A percentile compares a stretch with the other conserved stretches of the same genome.
Evolutionary conservation across 2,797 vertebrate species (phyloP).

Genomic region (Apogon hyalosoma): DNA sequence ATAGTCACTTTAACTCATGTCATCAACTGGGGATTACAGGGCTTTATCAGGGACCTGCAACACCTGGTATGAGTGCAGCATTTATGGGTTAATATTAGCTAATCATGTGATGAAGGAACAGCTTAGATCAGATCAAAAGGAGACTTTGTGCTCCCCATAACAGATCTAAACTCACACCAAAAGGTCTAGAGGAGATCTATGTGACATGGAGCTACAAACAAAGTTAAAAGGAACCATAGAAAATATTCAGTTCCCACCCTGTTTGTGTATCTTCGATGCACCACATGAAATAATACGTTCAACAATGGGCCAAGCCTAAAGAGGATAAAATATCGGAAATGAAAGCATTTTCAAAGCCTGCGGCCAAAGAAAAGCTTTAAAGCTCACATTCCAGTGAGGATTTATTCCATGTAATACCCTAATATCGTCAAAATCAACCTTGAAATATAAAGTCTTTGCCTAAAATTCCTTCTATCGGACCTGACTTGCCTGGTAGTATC

Average conservation of each 20-base stretch:
- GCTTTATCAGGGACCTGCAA: constrained; percentile 37
- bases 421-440: constrained; percentile 62
- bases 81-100: constrained; percentile 23
- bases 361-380: constrained; percentile 45
- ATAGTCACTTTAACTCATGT: constrained; percentile 48
- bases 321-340: constrained; percentile 75
- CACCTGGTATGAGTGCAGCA: constrained; percentile 31
- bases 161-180: neutral
- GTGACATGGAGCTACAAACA: constrained; percentile 1
- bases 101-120: constrained; percentile 22
- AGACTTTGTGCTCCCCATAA: constrained; percentile 1
- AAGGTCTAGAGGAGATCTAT: constrained; percentile 2
- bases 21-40: constrained; percentile 37
- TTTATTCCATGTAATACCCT: constrained; percentile 58
- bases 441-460: constrained; percentile 65
- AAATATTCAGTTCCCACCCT: constrained; percentile 25
- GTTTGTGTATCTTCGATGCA: constrained; percentile 14
- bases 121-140: neutral
- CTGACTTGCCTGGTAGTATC: constrained; percentile 39
- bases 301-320: constrained; percentile 42
- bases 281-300: constrained; percentile 60
- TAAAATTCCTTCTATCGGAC: constrained; percentile 46
- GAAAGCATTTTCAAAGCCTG: constrained; percentile 67
- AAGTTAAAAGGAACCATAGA: neutral
- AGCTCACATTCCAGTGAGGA: constrained; percentile 64